These are phyloP conservation scores for Urophycis tenuis DNA, from an alignment of 2,797 vertebrate genomes.

Conservation along the genomic window DNA sequence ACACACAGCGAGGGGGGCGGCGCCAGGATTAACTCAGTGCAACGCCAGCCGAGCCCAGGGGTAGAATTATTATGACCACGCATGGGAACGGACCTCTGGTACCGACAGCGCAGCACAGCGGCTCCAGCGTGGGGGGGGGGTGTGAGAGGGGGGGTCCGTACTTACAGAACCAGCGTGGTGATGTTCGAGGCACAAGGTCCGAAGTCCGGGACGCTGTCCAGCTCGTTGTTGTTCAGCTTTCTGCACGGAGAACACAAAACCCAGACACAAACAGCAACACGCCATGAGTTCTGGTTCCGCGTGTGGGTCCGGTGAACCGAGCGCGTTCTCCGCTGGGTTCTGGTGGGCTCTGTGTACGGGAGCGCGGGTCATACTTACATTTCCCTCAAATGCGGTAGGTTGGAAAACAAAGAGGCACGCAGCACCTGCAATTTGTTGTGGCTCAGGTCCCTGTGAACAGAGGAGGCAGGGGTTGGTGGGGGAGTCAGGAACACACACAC, in stretches of 20 bases:
- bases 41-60: not conserved
- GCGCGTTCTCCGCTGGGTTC: conserved; percentile 18
- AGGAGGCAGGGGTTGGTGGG: conserved; percentile 14
- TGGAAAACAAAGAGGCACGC: conserved; percentile 74
- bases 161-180: conserved; percentile 87
- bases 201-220: conserved; percentile 81
- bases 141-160: conserved; percentile 50
- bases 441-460: conserved; percentile 82
- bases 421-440: conserved; percentile 87
- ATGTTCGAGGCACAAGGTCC: conserved; percentile 77
- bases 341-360: conserved; percentile 25
- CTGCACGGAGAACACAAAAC: conserved; percentile 60
- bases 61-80: not conserved
- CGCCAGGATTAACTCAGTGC: not conserved
- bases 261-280: not conserved
- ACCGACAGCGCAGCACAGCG: not conserved
- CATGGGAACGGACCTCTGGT: not conserved
- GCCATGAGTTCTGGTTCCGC: not conserved
- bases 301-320: not conserved
- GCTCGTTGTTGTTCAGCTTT: conserved; percentile 87
- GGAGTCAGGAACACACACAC: conserved; percentile 27
- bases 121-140: too few relatives aligned
- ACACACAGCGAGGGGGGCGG: not conserved
- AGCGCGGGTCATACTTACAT: conserved; percentile 77
- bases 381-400: conserved; percentile 80